A percentile compares a stretch with the other conserved stretches of the same genome.
These are phyloP conservation scores for Magallana ariakensis DNA, from an alignment of 1,140 invertebrate species.

Conservation along the genomic window DNA sequence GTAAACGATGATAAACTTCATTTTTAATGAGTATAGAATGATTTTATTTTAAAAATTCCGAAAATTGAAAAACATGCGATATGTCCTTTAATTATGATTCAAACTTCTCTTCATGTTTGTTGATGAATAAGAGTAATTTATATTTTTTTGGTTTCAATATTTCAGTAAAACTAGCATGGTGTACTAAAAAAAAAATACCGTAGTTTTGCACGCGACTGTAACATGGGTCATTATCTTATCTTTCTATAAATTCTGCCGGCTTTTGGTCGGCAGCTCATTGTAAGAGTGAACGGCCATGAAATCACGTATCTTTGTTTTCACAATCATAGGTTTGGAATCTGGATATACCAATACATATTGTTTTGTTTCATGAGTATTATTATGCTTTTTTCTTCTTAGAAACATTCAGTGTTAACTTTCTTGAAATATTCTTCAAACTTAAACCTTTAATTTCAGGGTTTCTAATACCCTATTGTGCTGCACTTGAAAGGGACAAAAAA, in stretches of 20 bases:
- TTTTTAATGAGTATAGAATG: too few species aligned
- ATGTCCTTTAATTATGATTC: too few species aligned
- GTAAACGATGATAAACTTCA: too few species aligned
- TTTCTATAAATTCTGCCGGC: background rate
- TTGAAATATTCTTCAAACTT: background rate
- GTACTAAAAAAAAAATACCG: too few species aligned
- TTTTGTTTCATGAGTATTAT: background rate
- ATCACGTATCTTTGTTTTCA: background rate
- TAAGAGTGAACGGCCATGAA: background rate
- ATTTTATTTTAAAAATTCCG: too few species aligned
- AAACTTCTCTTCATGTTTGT: too few species aligned
- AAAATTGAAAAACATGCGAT: too few species aligned
- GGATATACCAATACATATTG: background rate
- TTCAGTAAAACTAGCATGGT: too few species aligned
- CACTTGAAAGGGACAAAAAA: background rate
- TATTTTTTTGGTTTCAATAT: too few species aligned
- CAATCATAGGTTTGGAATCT: background rate
- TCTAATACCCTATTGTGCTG: background rate
- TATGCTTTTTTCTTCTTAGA: background rate
- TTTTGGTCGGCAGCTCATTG: background rate
- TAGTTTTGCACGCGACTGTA: background rate
- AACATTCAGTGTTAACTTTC: background rate
- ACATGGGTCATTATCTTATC: background rate
- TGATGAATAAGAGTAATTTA: too few species aligned
- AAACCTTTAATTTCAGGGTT: background rate